Evolutionary conservation across 2,113 vertebrate genomes (phyloP).

Genomic region (Aepyceros melampus): DNA sequence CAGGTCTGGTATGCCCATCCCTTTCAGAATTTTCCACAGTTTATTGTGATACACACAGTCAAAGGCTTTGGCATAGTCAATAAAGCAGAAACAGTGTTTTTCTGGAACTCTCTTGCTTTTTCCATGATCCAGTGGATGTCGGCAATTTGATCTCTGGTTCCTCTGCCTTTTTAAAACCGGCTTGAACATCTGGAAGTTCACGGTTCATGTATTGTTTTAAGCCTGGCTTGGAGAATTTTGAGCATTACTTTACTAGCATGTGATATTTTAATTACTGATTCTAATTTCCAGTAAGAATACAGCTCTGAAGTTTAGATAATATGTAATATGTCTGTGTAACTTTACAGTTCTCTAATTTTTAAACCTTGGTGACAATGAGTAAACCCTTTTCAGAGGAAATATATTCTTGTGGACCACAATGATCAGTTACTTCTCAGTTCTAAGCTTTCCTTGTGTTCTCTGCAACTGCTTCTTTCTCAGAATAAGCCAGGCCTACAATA

Average conservation of each 20-base stretch:
- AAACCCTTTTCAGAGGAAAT: not conserved
- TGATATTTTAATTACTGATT: not conserved
- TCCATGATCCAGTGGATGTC: accelerated
- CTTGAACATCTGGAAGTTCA: no score
- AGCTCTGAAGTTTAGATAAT: not conserved
- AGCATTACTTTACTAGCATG: no score
- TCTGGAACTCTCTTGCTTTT: no score
- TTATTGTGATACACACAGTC: no score
- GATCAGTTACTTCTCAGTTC: not conserved
- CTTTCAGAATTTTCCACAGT: no score
- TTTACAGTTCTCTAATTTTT: not conserved
- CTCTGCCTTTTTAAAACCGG: no score
- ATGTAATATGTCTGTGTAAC: not conserved
- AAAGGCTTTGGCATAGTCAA: no score
- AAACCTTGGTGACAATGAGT: not conserved
- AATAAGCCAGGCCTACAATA: not conserved
- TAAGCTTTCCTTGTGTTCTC: not conserved
- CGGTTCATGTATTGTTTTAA: accelerated
- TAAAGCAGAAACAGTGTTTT: no score
- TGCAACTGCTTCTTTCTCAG: not conserved
- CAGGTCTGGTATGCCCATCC: no score
- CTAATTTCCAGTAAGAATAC: not conserved
- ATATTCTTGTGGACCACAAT: not conserved
- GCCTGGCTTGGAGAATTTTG: no score
- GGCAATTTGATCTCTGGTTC: no score